A percentile compares a stretch with the other conserved stretches of the same genome.
These are phyloP conservation scores for Tetragnatha montana DNA, from an alignment of 2,888 invertebrate species.

Conservation along the genomic window DNA sequence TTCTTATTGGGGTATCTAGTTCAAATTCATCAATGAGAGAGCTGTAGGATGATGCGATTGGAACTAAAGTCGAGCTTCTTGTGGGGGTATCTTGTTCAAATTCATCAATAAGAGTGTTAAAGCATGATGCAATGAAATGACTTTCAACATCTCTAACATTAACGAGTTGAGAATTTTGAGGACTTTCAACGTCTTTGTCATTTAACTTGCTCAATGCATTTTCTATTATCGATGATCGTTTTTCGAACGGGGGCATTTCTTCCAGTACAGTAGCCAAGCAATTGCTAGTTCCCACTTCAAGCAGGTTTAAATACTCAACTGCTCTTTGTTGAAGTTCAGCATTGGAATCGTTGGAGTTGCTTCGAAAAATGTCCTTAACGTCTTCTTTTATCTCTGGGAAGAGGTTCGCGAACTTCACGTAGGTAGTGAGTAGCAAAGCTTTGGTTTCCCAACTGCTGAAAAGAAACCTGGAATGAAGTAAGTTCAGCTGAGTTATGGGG, in stretches of 20 bases:
- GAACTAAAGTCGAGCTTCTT: slow-evolving; percentile 3
- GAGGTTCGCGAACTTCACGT: slow-evolving; percentile 45
- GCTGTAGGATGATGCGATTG: neutral
- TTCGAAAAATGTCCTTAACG: slow-evolving; percentile 4
- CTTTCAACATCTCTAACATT: too few relatives aligned
- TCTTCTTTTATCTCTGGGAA: slow-evolving; percentile 30
- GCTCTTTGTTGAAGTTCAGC: slow-evolving; percentile 58
- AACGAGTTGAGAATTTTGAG: neutral
- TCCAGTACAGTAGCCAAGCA: slow-evolving; percentile 31
- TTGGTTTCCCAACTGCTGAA: slow-evolving; percentile 9
- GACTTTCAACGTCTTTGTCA: neutral
- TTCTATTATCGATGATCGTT: neutral
- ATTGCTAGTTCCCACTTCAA: neutral
- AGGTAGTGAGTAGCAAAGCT: slow-evolving; percentile 51
- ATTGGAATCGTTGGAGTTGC: neutral
- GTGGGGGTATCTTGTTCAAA: neutral
- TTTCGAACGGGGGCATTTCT: slow-evolving; percentile 24
- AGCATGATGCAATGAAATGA: too few relatives aligned
- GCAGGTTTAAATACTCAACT: slow-evolving; percentile 46
- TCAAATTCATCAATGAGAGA: too few relatives aligned
- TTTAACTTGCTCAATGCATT: slow-evolving; percentile 6
- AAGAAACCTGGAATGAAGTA: slow-evolving; percentile 11
- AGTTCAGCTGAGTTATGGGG: slow-evolving; percentile 8
- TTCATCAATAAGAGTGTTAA: too few relatives aligned
- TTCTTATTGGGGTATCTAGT: too few relatives aligned